Base-by-base conservation (phyloP, 2,797 vertebrate species). In the Hozukius guyotensis region DNA sequence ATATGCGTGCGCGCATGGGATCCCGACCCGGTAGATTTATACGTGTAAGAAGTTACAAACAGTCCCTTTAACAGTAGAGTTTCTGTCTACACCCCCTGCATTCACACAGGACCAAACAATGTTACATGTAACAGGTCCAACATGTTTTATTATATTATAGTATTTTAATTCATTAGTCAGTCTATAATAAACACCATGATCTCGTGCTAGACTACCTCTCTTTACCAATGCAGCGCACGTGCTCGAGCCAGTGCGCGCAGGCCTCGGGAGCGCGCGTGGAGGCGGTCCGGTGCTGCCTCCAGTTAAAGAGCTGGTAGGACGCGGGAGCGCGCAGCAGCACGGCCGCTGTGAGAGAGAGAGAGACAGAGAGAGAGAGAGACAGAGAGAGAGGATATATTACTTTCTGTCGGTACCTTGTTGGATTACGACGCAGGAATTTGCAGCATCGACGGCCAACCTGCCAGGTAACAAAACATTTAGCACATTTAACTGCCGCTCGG, bases 221-320 rank as follows among this genome's bases (percentile, higher is more conserved):
- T 42, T 42, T 36, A 36, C 86, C 74, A 60, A 80, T 80, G 85
- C 87, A 71, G 86, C 72, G 60, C 76, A 52, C 83, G 77, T 87
- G 95, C 88, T 92, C 93, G 91, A 88, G 94, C 84, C 84, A 5
- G 86, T 77, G 92, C 89, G 88, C 82, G 84, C 90, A 36, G 8
- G 8, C 1, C 38, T 42, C 87, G 89, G 85, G 94, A 90, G 92
- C 95, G 95, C 95, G 96, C 96, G 65, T 62, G 94, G 95, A 95
- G 96, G 96, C 95, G 96, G 96, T 95, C 93, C 94, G 92, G 94
- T 83, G 80, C 93, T 93, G 94, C 93, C 83, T 93, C 94, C 93
- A 93, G 92, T 94, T 91, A 93, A 95, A 95, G 82, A 94, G 93
- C 95, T 81, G 38, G 38, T 42, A 90, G 93, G 93, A 93, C 93